phyloP scores from a whole-genome alignment of 2,888 invertebrate genomes.

The Sicus ferrugineus region DNA sequence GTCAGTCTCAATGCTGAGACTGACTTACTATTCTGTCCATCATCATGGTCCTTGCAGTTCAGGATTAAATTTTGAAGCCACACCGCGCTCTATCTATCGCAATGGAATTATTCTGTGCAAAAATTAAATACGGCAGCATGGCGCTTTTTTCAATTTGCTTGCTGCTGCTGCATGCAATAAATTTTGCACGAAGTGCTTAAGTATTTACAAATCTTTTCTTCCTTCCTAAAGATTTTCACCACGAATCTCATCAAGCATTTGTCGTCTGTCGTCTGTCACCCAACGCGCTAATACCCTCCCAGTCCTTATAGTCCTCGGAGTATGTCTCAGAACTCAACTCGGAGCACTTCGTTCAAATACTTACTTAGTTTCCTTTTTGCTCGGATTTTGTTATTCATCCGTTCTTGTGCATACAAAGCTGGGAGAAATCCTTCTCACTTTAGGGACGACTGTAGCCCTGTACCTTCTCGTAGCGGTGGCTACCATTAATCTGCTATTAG shows the following conservation, averaged over 20 bases:
- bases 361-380: neutral
- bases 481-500: slow-evolving; percentile 26
- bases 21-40: neutral
- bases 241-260: neutral
- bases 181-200: neutral
- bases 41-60: no score
- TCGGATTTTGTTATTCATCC: neutral
- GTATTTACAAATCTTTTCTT: slow-evolving; percentile 10
- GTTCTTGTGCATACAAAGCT: neutral
- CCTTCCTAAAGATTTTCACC: neutral
- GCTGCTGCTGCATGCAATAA: neutral
- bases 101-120: neutral
- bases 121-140: neutral
- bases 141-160: neutral
- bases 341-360: neutral
- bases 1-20: neutral
- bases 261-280: neutral
- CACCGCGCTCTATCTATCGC: neutral
- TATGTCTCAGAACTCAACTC: neutral
- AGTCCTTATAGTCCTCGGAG: neutral
- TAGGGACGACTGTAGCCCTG: neutral
- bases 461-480: neutral
- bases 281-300: no score
- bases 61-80: neutral
- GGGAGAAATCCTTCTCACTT: no score